phyloP scores from a whole-genome alignment of 2,797 vertebrate species.

The Pampus argenteus region DNA sequence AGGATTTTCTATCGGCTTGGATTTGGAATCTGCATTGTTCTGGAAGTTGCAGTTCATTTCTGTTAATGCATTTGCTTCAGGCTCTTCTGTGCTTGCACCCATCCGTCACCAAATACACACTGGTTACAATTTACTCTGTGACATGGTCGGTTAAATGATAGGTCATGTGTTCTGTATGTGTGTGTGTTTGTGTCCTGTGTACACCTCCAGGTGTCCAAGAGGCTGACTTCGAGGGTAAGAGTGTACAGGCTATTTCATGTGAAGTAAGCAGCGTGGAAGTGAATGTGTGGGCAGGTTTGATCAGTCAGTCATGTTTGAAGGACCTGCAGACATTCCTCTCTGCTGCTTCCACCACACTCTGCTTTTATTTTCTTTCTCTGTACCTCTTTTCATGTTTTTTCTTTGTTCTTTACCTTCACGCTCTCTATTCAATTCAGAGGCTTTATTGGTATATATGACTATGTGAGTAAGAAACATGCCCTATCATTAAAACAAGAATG shows the following conservation, averaged over 20 bases:
- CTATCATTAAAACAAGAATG: not conserved
- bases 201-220: conserved; percentile 91
- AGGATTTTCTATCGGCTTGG: not conserved
- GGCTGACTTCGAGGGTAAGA: conserved; percentile 92
- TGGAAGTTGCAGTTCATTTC: not conserved
- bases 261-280: not conserved
- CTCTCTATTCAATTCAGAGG: too few relatives aligned
- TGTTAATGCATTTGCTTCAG: conserved; percentile 1
- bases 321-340: not conserved
- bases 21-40: not conserved
- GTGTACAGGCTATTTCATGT: not conserved
- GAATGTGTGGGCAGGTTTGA: not conserved
- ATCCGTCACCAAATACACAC: not conserved
- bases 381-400: not conserved
- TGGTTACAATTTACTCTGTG: not conserved
- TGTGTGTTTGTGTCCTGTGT: conserved; percentile 32
- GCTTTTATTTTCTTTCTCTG: not conserved
- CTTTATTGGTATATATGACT: too few relatives aligned
- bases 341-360: not conserved
- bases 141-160: conserved; percentile 11
- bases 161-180: conserved; percentile 7
- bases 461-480: not conserved
- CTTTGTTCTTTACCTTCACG: not conserved
- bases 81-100: not conserved
- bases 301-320: not conserved